Evolutionary conservation across 2,797 vertebrate genomes (phyloP), one percentile per base, ranked within the genome.

Genomic region (Sebastes taczanowskii): DNA sequence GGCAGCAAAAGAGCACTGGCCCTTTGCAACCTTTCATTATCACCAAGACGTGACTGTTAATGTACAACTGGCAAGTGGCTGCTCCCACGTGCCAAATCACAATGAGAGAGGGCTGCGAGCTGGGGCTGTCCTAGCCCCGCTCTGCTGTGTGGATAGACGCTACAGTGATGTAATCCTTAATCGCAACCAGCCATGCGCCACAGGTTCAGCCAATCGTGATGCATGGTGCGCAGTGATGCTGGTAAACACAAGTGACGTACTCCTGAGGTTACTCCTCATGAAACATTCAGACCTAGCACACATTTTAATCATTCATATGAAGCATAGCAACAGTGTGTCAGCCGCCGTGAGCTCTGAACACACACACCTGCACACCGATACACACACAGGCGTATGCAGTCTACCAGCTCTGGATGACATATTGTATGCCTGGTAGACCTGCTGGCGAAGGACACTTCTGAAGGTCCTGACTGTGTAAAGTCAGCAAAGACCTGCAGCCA

Each of bases 271-370:
- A 88, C 76, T 77, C 72, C 82, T 93, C 86, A 92, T 95, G 56
- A 94, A 95, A 94, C 79, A 93, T 94, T 93, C 69, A 95, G 78
- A 80, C 72, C 53, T 88, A 89, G 85, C 94, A 94, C 89, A 94
- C 87, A 92, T 94, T 95, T 95, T 89, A 94, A 94, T 94, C 88
- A 92, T 94, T 95, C 77, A 94, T 92, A 89, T 69, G 32, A 80
- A 66, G 78, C 71, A 77, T 34, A 85, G 90, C 87, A 91, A 92
- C 90, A 91, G 88, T 74, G 76, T 81, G 78, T 71, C 78, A 76
- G 86, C 56, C 35, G 3, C 71, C 13, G 23, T 64, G 49, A 79
- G 77, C 52, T 77, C 25, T 11, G 42, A 85, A 78, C 52, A 64
- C 73, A 72, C 79, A 87, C 83, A 35, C 34, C 55, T 74, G 66